These are phyloP conservation scores for Leptinotarsa defecta DNA, from an alignment of 1,140 invertebrate species.

Conservation along the genomic window DNA sequence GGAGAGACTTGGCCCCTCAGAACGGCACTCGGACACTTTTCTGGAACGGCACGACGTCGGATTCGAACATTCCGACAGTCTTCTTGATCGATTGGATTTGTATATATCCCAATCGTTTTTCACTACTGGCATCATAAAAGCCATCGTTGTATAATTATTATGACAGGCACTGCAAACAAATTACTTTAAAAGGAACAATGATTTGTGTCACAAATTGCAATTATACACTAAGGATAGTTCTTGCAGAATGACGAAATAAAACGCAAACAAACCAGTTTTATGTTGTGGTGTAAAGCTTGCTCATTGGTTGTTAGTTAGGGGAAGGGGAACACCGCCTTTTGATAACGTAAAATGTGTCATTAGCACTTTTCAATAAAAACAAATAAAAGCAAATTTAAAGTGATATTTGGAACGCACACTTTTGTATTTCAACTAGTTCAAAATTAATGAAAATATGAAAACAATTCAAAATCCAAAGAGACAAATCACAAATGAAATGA, in stretches of 20 bases:
- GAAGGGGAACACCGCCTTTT: conserved; percentile 29
- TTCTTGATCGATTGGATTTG: conserved; percentile 75
- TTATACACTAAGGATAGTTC: neutral
- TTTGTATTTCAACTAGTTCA: too few species aligned
- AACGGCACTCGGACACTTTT: conserved; percentile 82
- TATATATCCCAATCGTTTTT: conserved; percentile 93
- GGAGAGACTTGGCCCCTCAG: conserved; percentile 71
- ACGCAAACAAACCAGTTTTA: conserved; percentile 36
- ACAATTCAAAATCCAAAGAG: too few species aligned
- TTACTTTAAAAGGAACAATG: neutral
- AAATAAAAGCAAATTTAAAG: too few species aligned
- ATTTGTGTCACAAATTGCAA: neutral
- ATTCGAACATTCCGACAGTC: conserved; percentile 75
- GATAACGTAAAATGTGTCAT: neutral
- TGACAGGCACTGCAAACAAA: neutral
- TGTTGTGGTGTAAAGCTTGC: conserved; percentile 27
- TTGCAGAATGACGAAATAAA: conserved; percentile 18
- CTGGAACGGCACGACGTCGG: conserved; percentile 66
- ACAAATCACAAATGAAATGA: too few species aligned
- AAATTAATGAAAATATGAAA: too few species aligned
- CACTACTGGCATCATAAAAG: conserved; percentile 92
- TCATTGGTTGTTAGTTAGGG: conserved; percentile 31
- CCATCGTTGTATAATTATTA: conserved; percentile 63
- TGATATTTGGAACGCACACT: too few species aligned
- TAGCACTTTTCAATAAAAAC: too few species aligned